Conservation (phyloP, 2,888 invertebrate species). For the Homarus gammarus region DNA sequence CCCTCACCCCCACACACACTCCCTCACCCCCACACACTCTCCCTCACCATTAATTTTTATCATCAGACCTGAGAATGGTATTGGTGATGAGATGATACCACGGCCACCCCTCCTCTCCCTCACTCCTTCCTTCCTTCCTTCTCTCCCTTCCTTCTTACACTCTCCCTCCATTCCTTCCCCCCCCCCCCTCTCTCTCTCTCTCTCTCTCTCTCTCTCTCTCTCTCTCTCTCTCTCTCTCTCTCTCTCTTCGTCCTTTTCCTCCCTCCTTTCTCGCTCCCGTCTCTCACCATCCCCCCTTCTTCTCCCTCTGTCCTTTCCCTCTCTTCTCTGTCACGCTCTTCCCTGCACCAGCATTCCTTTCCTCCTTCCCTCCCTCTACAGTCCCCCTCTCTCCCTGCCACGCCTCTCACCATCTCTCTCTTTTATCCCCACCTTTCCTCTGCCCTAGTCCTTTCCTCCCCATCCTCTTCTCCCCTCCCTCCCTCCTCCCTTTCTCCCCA, state of each 20-base stretch:
- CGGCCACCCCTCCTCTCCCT: conserved; percentile 6
- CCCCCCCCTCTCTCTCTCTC: not conserved
- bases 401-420: too few species aligned
- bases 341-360: not conserved
- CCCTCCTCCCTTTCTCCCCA: too few species aligned
- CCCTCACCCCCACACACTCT: too few species aligned
- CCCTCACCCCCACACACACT: too few species aligned
- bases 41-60: too few species aligned
- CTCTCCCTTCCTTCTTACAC: not conserved
- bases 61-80: not conserved
- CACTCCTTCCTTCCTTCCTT: not conserved
- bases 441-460: too few species aligned
- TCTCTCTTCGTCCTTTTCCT: not conserved
- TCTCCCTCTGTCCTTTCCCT: conserved; percentile 14
- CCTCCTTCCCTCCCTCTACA: not conserved
- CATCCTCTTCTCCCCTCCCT: too few species aligned
- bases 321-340: not conserved
- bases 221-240: not conserved
- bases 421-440: too few species aligned
- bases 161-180: not conserved
- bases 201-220: conserved; percentile 1
- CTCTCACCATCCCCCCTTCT: not conserved
- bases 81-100: not conserved
- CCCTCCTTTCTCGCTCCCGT: conserved; percentile 1
- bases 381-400: too few species aligned